Base-by-base conservation (phyloP, 2,888 invertebrate genomes). In the Yponomeuta plumbellus region DNA sequence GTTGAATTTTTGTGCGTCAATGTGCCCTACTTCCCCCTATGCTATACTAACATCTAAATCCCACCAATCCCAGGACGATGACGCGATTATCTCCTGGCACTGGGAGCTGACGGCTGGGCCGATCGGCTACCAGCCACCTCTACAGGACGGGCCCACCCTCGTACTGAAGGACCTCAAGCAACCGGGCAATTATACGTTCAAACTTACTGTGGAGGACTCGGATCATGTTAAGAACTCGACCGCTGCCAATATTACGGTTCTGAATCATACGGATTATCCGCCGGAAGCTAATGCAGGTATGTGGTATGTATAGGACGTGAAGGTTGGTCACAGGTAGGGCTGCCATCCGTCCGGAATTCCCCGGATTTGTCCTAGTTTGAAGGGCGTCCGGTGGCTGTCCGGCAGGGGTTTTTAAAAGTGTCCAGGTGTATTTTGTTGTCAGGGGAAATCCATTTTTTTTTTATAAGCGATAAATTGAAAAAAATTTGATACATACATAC, bases 51-150 rank as follows among this genome's bases (percentile, higher is more conserved):
- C 10, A 34, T 34, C 34, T 10, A 34, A 34, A 34, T 34, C 8
- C 8, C 34, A 34, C 34, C 8, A 1, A 34, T 34, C 34, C 65
- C 68, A 92, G 79, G 96, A 96, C 73, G 98, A 98, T 77, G 96
- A 96, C 77, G 94, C 94, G 69, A 97, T 98, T 70, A 93, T 95
- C 71, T 94, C 94, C 0, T 98, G 97, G 94, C 96, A 96, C 78
- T 99, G 98, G 98, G 98, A 98, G 82, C 89, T 97, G 44, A 96
- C 96, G 52, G 95, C 95, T 67, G 97, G 97, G 0, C 98, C 98
- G 0, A 92, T 96, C 69, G 96, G 96, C 22, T 97, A 97, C 84
- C 95, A 96, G 75, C 95, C 97, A 0, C 94, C 94, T 66, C 83
- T 97, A 39, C 93, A 94, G 69, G 96, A 97, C 71, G 94, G 94